Evolutionary conservation across 2,113 vertebrate genomes (phyloP), one percentile per base, ranked within the genome.

Genomic region (Gavia stellata): DNA sequence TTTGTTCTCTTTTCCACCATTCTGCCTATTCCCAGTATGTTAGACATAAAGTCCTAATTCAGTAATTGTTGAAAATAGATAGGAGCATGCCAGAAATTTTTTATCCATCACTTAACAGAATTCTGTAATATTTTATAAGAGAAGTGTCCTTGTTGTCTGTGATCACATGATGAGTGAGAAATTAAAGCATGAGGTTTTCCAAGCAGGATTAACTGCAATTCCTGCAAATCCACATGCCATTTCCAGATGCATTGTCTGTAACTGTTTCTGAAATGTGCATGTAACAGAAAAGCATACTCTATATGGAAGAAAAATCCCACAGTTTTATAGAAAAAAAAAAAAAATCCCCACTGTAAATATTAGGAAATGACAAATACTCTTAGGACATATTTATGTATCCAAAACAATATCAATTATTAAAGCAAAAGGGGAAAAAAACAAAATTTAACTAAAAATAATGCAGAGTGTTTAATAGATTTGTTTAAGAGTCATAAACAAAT

Each of bases 331-430:
- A 44, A 93, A 97, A 92, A 70, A 84, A 68, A 49, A 55, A 73
- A 72, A 77, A 82, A 79, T 93, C 80, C 65, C 88, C 55, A 95
- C 95, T 96, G 92, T 96, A 97, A 97, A 97, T 55, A 96, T 86
- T 95, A 92, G 81, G 81, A 96, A 95, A 96, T 95, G 94, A 96
- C 95, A 97, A 97, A 97, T 97, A 96, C 95, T 94, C 97, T 96
- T 81, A 97, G 96, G 96, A 95, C 90, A 96, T 97, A 96, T 97
- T 97, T 97, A 94, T 97, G 81, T 96, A 96, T 95, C 97, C 94
- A 96, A 96, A 97, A 94, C 95, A 97, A 82, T 92, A 97, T 97
- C 19, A 97, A 97, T 97, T 97, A 97, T 97, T 97, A 96, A 97
- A 95, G 77, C 1, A 1, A 95, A 96, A 88, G 56, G 26, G 44